phyloP scores from a whole-genome alignment of 2,113 vertebrate genomes.

The Corvus hawaiiensis region DNA sequence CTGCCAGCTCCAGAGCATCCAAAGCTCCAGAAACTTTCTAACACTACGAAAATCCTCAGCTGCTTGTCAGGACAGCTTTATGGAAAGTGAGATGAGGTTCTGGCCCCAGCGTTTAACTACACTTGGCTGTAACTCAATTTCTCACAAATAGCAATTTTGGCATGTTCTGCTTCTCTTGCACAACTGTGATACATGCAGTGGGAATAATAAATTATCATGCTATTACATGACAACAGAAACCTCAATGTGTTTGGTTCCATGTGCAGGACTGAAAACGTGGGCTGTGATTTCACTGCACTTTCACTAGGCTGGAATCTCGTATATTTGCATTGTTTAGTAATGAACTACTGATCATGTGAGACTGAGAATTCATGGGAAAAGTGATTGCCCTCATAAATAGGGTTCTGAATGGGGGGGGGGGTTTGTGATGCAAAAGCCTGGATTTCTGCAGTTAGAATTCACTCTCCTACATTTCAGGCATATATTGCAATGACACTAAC shows the following conservation, averaged over 20 bases:
- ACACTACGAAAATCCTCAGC: neutral
- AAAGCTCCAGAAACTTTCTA: neutral
- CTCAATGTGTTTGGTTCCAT: neutral
- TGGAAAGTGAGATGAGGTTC: slow-evolving; percentile 39
- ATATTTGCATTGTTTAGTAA: neutral
- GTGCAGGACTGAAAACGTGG: neutral
- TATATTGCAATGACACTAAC: neutral
- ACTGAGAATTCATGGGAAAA: neutral
- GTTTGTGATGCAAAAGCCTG: neutral
- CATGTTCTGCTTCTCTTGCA: slow-evolving; percentile 10
- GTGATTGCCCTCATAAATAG: neutral
- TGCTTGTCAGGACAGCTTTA: slow-evolving; percentile 31
- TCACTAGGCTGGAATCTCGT: neutral
- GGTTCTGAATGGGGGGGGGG: neutral
- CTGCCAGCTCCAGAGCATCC: neutral
- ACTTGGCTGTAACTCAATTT: slow-evolving; percentile 30
- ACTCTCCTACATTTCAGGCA: neutral
- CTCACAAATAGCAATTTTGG: slow-evolving; percentile 53
- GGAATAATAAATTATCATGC: slow-evolving; percentile 42
- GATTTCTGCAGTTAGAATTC: neutral
- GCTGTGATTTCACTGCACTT: neutral
- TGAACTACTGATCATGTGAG: neutral
- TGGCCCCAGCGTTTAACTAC: neutral
- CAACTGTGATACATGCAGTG: neutral
- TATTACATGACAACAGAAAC: slow-evolving; percentile 26